Conservation (phyloP, 2,888 invertebrate genomes). For the Phorcus lineatus region DNA sequence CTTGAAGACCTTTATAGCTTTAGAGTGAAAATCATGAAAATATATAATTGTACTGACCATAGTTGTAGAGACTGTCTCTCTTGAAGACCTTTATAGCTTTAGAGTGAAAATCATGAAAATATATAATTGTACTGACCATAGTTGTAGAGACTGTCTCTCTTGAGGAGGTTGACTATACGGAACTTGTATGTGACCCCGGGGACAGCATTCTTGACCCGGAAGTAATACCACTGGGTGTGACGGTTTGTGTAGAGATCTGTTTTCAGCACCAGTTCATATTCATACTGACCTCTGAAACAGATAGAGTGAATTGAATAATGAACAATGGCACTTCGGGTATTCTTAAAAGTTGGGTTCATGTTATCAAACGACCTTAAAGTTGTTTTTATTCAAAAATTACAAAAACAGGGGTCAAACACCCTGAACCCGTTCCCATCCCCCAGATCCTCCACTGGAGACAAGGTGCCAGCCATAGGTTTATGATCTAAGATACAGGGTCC, state of each 20-base stretch:
- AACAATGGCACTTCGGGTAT: too few species aligned
- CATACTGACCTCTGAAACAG: constrained; percentile 72
- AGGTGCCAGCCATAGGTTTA: too few species aligned
- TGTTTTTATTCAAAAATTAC: too few species aligned
- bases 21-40: too few species aligned
- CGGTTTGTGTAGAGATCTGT: constrained; percentile 75
- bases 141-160: constrained; percentile 73
- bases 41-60: constrained; percentile 60
- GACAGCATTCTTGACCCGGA: constrained; percentile 70
- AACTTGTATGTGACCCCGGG: constrained; percentile 73
- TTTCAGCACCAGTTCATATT: constrained; percentile 74
- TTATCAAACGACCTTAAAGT: too few species aligned
- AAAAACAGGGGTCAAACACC: too few species aligned
- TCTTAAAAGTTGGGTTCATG: too few species aligned
- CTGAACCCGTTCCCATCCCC: too few species aligned
- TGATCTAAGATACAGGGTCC: too few species aligned
- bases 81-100: background rate
- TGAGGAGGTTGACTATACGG: constrained; percentile 73
- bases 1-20: too few species aligned
- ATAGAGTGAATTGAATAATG: background rate
- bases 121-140: constrained; percentile 62
- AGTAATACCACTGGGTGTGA: constrained; percentile 76
- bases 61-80: constrained; percentile 72
- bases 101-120: too few species aligned
- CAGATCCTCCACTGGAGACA: too few species aligned